Percentiles rank a stretch among this genome's conserved stretches.
These are phyloP conservation scores for Tragulus kanchil DNA, from an alignment of 2,113 vertebrate genomes.

Conservation along the genomic window DNA sequence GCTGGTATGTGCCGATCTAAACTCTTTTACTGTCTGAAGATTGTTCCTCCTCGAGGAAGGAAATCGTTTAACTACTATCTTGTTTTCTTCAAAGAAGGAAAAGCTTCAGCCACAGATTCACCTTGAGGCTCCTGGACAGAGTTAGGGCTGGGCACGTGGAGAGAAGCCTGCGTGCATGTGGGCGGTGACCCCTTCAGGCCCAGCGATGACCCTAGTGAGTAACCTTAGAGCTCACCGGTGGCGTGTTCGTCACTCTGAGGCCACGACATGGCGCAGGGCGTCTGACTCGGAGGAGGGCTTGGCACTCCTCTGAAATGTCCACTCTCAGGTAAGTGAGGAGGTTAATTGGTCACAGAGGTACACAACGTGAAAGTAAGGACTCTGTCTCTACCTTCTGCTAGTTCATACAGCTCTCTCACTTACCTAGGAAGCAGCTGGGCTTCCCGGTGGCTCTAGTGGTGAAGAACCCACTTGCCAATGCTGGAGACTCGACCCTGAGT, in stretches of 20 bases:
- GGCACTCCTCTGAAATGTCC: not conserved
- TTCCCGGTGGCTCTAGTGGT: too few species aligned
- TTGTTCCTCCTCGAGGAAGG: not conserved
- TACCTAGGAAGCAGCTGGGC: not conserved
- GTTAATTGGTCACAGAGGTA: not conserved
- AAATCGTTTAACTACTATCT: not conserved
- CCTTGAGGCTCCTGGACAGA: not conserved
- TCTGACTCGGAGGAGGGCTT: not conserved
- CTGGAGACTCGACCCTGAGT: too few species aligned
- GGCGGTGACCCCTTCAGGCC: too few species aligned
- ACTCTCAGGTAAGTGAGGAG: not conserved
- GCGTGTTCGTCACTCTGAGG: not conserved
- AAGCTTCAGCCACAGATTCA: too few species aligned
- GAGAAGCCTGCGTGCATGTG: not conserved
- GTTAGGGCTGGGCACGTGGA: too few species aligned
- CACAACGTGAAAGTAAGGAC: not conserved
- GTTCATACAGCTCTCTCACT: not conserved
- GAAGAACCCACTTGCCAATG: too few species aligned
- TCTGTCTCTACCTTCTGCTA: not conserved
- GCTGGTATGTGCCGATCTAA: not conserved
- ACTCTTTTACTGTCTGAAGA: not conserved
- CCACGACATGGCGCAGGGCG: accelerated
- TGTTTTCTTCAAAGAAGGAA: not conserved
- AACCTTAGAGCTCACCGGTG: not conserved
- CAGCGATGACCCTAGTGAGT: not conserved